Evolutionary conservation across 2,113 vertebrate genomes (phyloP).

Genomic region (Ursus arctos): DNA sequence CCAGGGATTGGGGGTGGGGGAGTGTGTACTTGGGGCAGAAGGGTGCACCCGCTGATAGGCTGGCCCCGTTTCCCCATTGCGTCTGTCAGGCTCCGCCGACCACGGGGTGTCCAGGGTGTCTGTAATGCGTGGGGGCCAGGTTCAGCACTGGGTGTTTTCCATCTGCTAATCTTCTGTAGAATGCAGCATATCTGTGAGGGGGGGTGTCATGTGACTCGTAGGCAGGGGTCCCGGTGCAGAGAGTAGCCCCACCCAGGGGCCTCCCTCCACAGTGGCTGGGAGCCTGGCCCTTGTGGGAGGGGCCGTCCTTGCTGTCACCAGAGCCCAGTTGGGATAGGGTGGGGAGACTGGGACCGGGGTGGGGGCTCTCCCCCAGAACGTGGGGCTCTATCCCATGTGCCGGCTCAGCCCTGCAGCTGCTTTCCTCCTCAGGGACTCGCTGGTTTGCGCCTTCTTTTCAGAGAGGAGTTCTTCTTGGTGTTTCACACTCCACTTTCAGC

Average conservation of each 20-base stretch:
- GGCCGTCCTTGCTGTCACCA: not conserved
- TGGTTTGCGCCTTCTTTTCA: not conserved
- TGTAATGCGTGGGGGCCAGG: not conserved
- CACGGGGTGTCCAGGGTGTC: not conserved
- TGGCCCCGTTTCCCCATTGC: slow-evolving; percentile 74
- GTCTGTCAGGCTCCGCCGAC: slow-evolving; percentile 80
- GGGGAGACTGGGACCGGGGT: not conserved
- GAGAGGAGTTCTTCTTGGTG: not conserved
- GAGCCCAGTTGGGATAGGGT: not conserved
- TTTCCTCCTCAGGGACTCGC: not conserved
- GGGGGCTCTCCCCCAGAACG: not conserved
- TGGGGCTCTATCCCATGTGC: not conserved
- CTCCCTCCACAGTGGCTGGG: not conserved
- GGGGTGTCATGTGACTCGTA: not conserved
- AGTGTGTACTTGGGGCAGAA: not conserved
- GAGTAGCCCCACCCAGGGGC: not conserved
- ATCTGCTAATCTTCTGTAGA: not conserved
- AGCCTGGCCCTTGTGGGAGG: not conserved
- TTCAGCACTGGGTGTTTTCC: not conserved
- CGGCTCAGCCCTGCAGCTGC: not conserved
- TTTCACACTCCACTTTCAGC: not conserved
- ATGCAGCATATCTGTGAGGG: not conserved
- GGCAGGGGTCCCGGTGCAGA: not conserved
- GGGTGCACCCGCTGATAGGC: slow-evolving; percentile 53
- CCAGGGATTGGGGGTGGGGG: not conserved